Conservation (phyloP, 2,113 vertebrate genomes). For the Pica pica region DNA sequence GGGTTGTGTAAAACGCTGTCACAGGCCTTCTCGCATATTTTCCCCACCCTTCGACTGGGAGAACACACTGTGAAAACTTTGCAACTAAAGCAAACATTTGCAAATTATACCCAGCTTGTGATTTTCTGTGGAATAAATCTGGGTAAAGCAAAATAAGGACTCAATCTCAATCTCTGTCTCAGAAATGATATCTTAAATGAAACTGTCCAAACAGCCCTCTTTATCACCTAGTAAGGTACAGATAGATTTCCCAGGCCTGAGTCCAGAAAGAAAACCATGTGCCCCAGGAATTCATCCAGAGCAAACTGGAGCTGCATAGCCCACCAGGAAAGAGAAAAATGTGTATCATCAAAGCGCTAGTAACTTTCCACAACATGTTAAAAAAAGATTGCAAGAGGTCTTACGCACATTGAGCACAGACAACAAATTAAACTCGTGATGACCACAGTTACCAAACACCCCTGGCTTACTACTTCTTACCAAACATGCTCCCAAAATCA, state of each 20-base stretch:
- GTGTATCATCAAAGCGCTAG: not conserved
- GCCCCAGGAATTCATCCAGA: not conserved
- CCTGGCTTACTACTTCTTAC: not conserved
- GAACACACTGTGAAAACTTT: constrained; percentile 30
- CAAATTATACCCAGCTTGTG: constrained; percentile 20
- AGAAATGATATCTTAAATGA: not conserved
- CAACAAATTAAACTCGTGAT: not conserved
- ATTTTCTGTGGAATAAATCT: constrained; percentile 3
- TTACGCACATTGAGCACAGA: not conserved
- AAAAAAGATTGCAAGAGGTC: not conserved
- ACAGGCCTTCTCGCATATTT: constrained; percentile 12
- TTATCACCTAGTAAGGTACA: not conserved
- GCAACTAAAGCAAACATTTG: constrained; percentile 40
- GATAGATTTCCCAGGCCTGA: not conserved
- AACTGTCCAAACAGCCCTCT: not conserved
- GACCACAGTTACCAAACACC: not conserved
- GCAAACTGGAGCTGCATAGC: not conserved
- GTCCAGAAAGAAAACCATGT: not conserved
- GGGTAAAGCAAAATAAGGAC: not conserved
- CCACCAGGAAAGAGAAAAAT: constrained; percentile 10
- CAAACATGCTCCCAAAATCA: not conserved
- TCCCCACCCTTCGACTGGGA: not conserved
- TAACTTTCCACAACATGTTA: not conserved
- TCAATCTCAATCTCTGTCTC: not conserved
- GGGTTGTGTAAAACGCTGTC: constrained; percentile 34